Evolutionary conservation across 2,888 invertebrate genomes (phyloP).

Genomic region (Ennomos quercinarius): DNA sequence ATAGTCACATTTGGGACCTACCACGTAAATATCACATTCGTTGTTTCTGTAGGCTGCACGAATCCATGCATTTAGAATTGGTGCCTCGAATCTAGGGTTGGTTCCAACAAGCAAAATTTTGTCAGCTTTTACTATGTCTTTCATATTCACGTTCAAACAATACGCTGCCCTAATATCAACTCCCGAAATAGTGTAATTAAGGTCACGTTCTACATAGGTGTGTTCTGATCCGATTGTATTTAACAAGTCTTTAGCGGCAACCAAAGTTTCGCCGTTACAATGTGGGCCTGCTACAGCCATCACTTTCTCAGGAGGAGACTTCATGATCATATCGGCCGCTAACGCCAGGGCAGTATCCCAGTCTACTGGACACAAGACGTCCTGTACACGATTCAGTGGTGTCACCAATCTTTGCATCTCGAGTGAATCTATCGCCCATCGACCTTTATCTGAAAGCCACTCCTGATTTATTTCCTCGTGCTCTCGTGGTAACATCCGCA

Average conservation of each 20-base stretch:
- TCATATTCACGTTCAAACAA: constrained; percentile 86
- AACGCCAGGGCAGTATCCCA: constrained; percentile 96
- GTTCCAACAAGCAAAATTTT: constrained; percentile 96
- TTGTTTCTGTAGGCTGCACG: constrained; percentile 96
- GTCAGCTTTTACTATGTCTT: constrained; percentile 91
- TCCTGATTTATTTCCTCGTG: constrained; percentile 93
- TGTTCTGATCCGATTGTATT: constrained; percentile 70
- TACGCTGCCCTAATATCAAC: constrained; percentile 70
- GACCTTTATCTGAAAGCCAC: constrained; percentile 98
- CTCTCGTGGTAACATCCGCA: constrained; percentile 73
- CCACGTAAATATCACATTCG: constrained; percentile 92
- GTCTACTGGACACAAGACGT: constrained; percentile 91
- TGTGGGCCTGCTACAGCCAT: constrained; percentile 72
- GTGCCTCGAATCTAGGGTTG: constrained; percentile 98
- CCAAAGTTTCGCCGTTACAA: constrained; percentile 72
- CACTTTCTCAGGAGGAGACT: constrained; percentile 84
- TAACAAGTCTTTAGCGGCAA: constrained; percentile 71
- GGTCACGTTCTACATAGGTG: constrained; percentile 63
- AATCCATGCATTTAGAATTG: constrained; percentile 96
- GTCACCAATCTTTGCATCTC: constrained; percentile 97
- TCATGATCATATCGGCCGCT: constrained; percentile 86
- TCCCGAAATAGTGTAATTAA: constrained; percentile 51
- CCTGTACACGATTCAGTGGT: constrained; percentile 93
- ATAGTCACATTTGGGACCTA: constrained; percentile 96
- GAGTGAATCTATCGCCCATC: constrained; percentile 98